A percentile compares a stretch with the other conserved stretches of the same genome.
phyloP scores from a whole-genome alignment of 2,888 invertebrate genomes.

The Cartodere bifasciata region DNA sequence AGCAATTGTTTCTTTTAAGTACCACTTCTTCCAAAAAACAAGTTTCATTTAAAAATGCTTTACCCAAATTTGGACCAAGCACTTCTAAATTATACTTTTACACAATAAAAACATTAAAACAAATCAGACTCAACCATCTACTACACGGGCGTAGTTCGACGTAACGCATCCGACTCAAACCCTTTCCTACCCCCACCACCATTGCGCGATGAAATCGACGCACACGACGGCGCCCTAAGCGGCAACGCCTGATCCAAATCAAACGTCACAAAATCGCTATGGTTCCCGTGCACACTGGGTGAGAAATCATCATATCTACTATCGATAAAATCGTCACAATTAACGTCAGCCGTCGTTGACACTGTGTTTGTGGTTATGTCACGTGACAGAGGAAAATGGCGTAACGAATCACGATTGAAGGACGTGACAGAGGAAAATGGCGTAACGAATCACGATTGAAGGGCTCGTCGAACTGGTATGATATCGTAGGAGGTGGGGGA shows the following conservation, averaged over 20 bases:
- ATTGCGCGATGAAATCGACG: slow-evolving; percentile 23
- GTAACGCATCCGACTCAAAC: slow-evolving; percentile 38
- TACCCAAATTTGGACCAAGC: too few relatives aligned
- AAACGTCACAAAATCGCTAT: slow-evolving; percentile 60
- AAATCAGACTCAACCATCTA: neutral
- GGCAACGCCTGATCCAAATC: slow-evolving; percentile 47
- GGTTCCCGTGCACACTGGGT: slow-evolving; percentile 43
- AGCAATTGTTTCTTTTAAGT: too few relatives aligned
- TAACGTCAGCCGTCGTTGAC: slow-evolving; percentile 49
- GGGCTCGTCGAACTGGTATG: slow-evolving; percentile 42
- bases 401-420: slow-evolving; percentile 21
- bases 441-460: slow-evolving; percentile 21
- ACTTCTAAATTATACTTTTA: too few relatives aligned
- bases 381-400: slow-evolving; percentile 35
- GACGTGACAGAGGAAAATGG: slow-evolving; percentile 34
- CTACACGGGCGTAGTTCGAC: slow-evolving; percentile 47
- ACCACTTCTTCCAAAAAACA: too few relatives aligned
- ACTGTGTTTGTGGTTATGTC: slow-evolving; percentile 58
- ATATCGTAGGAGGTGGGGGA: slow-evolving; percentile 51
- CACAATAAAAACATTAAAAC: too few relatives aligned
- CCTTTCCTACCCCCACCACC: slow-evolving; percentile 32
- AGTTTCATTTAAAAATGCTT: too few relatives aligned
- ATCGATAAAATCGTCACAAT: slow-evolving; percentile 31
- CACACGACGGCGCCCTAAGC: slow-evolving; percentile 23
- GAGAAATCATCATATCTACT: slow-evolving; percentile 40